Conservation (phyloP, 2,888 invertebrate species). For the Meiosimyza decipiens region DNA sequence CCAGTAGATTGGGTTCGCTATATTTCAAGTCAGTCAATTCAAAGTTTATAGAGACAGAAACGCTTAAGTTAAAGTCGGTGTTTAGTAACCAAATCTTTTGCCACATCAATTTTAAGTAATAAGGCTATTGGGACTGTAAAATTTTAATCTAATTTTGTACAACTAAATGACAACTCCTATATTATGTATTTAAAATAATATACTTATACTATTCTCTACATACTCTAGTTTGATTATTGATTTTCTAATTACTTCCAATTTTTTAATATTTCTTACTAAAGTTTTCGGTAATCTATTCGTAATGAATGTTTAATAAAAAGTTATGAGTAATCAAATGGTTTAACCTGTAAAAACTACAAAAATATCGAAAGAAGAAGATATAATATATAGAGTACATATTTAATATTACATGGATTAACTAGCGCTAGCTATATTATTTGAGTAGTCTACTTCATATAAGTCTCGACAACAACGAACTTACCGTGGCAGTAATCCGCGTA, state of each 20-base stretch:
- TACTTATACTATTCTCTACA: background rate
- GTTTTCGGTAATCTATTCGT: no score
- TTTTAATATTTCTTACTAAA: no score
- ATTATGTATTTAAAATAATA: background rate
- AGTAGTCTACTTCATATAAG: background rate
- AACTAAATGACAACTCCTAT: no score
- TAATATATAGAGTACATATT: conserved; percentile 39
- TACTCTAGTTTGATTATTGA: no score
- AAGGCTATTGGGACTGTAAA: background rate
- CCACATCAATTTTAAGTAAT: background rate
- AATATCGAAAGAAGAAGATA: conserved; percentile 42
- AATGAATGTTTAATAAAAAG: conserved; percentile 24
- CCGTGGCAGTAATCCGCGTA: conserved; percentile 78
- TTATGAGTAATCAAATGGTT: conserved; percentile 39
- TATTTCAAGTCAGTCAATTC: no score
- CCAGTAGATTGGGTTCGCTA: no score
- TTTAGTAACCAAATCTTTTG: no score
- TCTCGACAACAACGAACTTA: conserved; percentile 52
- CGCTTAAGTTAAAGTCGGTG: no score
- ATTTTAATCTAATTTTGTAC: background rate
- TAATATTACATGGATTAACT: conserved; percentile 8
- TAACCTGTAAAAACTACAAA: conserved; percentile 63
- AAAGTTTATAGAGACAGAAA: no score
- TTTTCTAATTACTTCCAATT: no score
- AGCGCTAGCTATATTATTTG: background rate